Base-by-base conservation (phyloP, 2,113 vertebrate genomes). In the Falco punctatus region DNA sequence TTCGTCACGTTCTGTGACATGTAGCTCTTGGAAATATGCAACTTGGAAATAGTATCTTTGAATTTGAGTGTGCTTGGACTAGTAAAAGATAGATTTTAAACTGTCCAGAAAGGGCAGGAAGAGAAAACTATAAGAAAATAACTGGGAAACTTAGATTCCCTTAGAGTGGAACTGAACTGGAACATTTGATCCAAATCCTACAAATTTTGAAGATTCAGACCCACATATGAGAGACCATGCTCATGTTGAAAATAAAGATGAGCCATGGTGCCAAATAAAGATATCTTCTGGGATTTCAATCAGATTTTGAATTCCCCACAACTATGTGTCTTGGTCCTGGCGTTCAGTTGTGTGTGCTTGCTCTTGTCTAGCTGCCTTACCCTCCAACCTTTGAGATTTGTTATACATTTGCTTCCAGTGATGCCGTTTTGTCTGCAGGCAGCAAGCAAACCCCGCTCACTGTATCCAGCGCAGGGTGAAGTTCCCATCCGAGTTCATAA, bases 1-100 rank as follows among this genome's bases (percentile, higher is more conserved):
- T 97, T 97, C 19, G 52, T 97, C 96, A 96, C 82, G 94, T 93
- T 97, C 95, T 88, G 95, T 95, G 96, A 97, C 94, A 97, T 96
- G 89, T 74, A 97, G 92, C 92, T 96, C 85, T 96, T 96, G 91
- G 92, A 95, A 92, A 96, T 94, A 78, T 91, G 90, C 92, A 79
- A 64, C 79, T 94, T 93, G 92, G 84, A 95, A 96, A 96, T 92
- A 91, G 71, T 73, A 92, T 92, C 85, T 93, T 89, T 94, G 74
- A 97, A 88, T 92, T 70, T 52, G 91, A 95, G 79, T 97, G 61
- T 91, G 74, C 74, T 92, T 96, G 90, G 59, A 88, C 81, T 86
- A 49, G 38, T 64, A n/a, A 90, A 85, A 84, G 96, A 72, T 72
- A 81, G 86, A 92, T 96, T 97, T 96, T 72, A 74, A 96, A 95